Evolutionary conservation across 2,888 invertebrate genomes (phyloP).

Genomic region (Nemapogon koenigi): DNA sequence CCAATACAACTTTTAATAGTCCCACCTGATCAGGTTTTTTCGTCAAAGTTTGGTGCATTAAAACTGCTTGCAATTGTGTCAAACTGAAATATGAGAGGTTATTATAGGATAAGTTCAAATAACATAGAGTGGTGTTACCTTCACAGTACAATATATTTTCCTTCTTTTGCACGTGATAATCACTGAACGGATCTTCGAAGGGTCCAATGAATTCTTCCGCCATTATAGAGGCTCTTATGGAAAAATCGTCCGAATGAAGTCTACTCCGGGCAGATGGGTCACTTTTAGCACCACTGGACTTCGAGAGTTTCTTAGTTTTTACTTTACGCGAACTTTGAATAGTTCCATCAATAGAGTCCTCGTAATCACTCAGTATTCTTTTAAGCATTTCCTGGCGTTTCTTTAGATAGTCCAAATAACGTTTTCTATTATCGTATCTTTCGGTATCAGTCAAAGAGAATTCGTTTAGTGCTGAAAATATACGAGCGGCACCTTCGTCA

Average conservation of each 20-base stretch:
- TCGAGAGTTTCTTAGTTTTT: too few relatives aligned
- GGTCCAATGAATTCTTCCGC: constrained; percentile 22
- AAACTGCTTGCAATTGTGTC: constrained; percentile 25
- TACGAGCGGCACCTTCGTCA: constrained; percentile 25
- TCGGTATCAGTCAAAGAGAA: constrained; percentile 29
- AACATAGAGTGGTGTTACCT: constrained; percentile 31
- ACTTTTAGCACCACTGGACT: too few relatives aligned
- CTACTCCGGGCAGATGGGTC: too few relatives aligned
- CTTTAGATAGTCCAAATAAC: constrained; percentile 24
- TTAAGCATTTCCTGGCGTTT: too few relatives aligned
- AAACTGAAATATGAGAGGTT: constrained; percentile 25
- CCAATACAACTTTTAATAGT: constrained; percentile 29
- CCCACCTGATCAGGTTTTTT: constrained; percentile 27
- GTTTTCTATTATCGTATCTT: constrained; percentile 17
- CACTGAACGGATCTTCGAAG: constrained; percentile 26
- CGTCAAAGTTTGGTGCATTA: constrained; percentile 24
- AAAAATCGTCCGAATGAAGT: too few relatives aligned
- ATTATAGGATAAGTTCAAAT: constrained; percentile 37
- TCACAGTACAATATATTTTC: constrained; percentile 22
- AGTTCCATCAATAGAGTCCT: too few relatives aligned
- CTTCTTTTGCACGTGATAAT: constrained; percentile 19
- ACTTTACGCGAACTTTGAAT: too few relatives aligned
- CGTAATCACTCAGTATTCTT: too few relatives aligned
- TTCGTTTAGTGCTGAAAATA: constrained; percentile 24
- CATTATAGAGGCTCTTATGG: too few relatives aligned